These are phyloP conservation scores for Lampris incognitus DNA, from an alignment of 2,113 vertebrate genomes.

Conservation along the genomic window DNA sequence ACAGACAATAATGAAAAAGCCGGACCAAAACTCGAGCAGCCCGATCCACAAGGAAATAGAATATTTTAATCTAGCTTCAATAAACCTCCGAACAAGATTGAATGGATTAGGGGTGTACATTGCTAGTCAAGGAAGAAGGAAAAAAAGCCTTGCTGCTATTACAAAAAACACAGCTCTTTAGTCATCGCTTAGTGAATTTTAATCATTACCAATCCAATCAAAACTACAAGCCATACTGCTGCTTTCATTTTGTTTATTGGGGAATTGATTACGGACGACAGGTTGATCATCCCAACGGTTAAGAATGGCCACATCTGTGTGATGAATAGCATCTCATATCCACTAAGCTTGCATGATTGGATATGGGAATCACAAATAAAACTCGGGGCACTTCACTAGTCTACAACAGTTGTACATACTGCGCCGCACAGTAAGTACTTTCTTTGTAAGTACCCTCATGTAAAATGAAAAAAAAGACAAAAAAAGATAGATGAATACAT, in stretches of 20 bases:
- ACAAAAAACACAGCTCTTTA: constrained; percentile 51
- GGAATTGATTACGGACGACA: constrained; percentile 46
- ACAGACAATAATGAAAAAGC: constrained; percentile 4
- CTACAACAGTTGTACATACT: constrained; percentile 19
- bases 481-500: constrained; percentile 44
- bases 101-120: constrained; percentile 71
- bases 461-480: constrained; percentile 3
- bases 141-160: constrained; percentile 50
- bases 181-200: constrained; percentile 61
- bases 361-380: constrained; percentile 48
- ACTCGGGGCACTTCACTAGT: constrained; percentile 44
- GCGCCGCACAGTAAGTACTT: constrained; percentile 15
- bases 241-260: constrained; percentile 51
- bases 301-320: constrained; percentile 74
- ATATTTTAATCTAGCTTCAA: constrained; percentile 42
- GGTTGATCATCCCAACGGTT: constrained; percentile 47
- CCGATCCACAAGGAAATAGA: constrained; percentile 13
- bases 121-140: constrained; percentile 46
- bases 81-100: constrained; percentile 52
- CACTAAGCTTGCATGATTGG: constrained; percentile 72
- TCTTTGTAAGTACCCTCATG: not conserved
- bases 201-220: constrained; percentile 73
- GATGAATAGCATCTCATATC: constrained; percentile 64
- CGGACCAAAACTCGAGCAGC: not conserved
- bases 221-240: constrained; percentile 47